Conservation (phyloP, 2,113 vertebrate genomes). For the Aptenodytes patagonicus region DNA sequence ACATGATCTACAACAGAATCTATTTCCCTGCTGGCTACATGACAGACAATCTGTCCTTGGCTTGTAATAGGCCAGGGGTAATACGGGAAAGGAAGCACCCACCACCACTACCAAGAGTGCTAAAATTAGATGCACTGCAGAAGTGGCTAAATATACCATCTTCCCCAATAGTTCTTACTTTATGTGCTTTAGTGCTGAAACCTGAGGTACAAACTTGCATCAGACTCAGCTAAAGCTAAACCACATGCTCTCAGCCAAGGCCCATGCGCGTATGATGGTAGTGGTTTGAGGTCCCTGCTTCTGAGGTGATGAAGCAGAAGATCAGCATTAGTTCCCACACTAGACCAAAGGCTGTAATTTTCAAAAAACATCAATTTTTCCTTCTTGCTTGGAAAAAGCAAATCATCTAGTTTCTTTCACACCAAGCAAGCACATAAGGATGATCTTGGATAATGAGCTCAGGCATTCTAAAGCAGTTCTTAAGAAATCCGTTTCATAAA, state of each 20-base stretch:
- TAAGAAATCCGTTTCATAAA: not conserved
- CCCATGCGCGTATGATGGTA: not conserved
- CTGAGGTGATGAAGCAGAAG: not conserved
- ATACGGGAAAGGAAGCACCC: constrained; percentile 81
- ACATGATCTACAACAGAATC: constrained; percentile 84
- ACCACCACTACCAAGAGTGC: constrained; percentile 68
- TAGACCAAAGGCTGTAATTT: constrained; percentile 38
- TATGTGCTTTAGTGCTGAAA: constrained; percentile 41
- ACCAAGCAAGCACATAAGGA: not conserved
- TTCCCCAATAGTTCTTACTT: constrained; percentile 75
- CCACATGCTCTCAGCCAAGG: not conserved
- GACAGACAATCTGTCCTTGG: constrained; percentile 82
- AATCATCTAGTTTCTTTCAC: not conserved
- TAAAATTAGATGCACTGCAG: constrained; percentile 84
- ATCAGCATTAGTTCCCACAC: not conserved
- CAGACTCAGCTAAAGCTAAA: constrained; percentile 3
- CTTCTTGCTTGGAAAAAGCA: constrained; percentile 48
- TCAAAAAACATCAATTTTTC: not conserved
- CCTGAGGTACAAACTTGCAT: not conserved
- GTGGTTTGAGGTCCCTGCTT: not conserved
- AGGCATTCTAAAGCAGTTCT: not conserved
- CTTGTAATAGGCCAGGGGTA: constrained; percentile 77
- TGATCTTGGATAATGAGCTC: not conserved
- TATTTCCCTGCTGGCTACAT: constrained; percentile 78
- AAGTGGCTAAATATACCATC: constrained; percentile 79